phyloP scores from a whole-genome alignment of 2,888 invertebrate species.

The Scaptomyza caliginosa region DNA sequence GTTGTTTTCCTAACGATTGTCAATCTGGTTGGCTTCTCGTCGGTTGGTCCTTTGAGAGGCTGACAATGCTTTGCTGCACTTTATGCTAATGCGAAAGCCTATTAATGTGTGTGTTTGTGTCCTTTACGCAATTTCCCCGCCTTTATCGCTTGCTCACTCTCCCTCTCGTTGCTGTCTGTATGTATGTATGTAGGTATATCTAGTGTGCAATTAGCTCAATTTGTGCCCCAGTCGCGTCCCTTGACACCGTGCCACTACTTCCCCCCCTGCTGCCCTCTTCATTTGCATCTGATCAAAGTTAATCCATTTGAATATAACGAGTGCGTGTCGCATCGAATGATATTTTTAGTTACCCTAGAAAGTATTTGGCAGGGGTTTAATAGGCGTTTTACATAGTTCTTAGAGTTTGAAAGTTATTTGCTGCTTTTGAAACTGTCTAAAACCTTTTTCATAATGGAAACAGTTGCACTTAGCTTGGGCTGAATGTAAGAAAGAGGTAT shows the following conservation, averaged over 20 bases:
- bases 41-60: slow-evolving; percentile 34
- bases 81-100: slow-evolving; percentile 74
- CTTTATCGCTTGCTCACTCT: not conserved
- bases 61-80: slow-evolving; percentile 52
- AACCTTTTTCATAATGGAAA: too few species aligned
- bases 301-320: slow-evolving; percentile 70
- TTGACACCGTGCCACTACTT: slow-evolving; percentile 4
- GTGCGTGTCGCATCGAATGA: slow-evolving; percentile 21
- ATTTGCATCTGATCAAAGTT: slow-evolving; percentile 72
- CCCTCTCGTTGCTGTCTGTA: not conserved
- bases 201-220: slow-evolving; percentile 78
- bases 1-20: slow-evolving; percentile 32
- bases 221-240: slow-evolving; percentile 58
- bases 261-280: slow-evolving; percentile 19
- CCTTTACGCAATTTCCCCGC: slow-evolving; percentile 10
- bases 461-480: too few species aligned
- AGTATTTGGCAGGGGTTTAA: too few species aligned
- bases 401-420: too few species aligned
- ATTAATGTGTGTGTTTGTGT: slow-evolving; percentile 54
- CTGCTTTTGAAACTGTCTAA: too few species aligned
- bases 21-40: slow-evolving; percentile 13
- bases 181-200: slow-evolving; percentile 34
- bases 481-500: slow-evolving; percentile 14
- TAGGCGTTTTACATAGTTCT: too few species aligned
- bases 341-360: slow-evolving; percentile 23